Evolutionary conservation across 2,888 invertebrate genomes (phyloP), one percentile per base, ranked within the genome.

Genomic region (Eurytoma californica): DNA sequence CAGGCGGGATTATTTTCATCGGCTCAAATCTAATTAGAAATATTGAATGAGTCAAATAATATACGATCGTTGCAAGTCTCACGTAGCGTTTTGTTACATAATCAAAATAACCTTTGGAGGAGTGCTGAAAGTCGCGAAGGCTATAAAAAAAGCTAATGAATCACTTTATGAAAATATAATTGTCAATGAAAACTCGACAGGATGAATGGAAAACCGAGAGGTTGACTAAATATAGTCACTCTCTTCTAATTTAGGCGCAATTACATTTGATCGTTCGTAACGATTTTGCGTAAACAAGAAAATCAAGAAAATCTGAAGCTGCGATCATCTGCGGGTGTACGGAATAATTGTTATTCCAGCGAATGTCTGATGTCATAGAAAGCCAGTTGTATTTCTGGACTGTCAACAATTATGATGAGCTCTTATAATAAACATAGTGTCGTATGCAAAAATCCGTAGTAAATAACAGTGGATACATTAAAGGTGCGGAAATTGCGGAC

Each of bases 271-370:
- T 63, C 51, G 28, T 49, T 63, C 51, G 28, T 49, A 47, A 63
- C 20, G 39, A 39, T 39, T 39, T 39, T 70, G 70, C 57, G 70
- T 70, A 63, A 39, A 70, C 18, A 51, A 16, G 18, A 53, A 69
- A 75, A 76, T 69, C 24, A 61, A 76, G 61, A 69, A 76, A 75
- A 70, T 63, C 57, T 57, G 20, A 55, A 69, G 47, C 55, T 9
- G 9, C 53, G 28, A 60, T 24, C n/a, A 13, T 13, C 47, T 47
- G 47, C n/a, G 13, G 13, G 16, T 47, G 3, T 13, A 14, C n/a
- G 58, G 55, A 61, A 39, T 69, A 28, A 49, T 49, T 69, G 49
- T 28, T 14, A 55, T 9, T 14, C 16, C 60, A 47, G 24, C 47
- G 55, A 49, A 57, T 49, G 70, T n/a, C 51, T 70, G 69, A 65